Evolutionary conservation across 2,113 vertebrate species (phyloP).

Genomic region (Plectropomus leopardus): DNA sequence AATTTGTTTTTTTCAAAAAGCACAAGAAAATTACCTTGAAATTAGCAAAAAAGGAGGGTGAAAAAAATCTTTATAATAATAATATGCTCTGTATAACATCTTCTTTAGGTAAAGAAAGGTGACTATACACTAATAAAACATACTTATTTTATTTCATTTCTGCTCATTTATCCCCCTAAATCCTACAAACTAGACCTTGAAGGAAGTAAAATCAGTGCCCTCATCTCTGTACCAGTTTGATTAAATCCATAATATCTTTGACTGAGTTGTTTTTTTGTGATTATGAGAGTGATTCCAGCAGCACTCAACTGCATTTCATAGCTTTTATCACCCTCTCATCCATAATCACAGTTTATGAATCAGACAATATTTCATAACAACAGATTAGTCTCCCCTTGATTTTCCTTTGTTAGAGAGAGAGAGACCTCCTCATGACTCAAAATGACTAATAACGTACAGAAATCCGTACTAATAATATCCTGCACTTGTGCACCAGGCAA

Average conservation of each 20-base stretch:
- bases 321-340: slow-evolving; percentile 57
- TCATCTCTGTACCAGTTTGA: slow-evolving; percentile 15
- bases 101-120: no score
- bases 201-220: not conserved
- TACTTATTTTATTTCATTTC: no score
- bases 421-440: slow-evolving; percentile 34
- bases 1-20: no score
- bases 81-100: no score
- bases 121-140: no score
- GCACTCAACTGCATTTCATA: slow-evolving; percentile 39
- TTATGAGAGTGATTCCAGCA: slow-evolving; percentile 22
- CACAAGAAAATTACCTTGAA: no score
- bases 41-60: no score
- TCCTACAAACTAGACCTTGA: not conserved
- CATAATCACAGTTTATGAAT: slow-evolving; percentile 54
- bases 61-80: no score
- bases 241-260: slow-evolving; percentile 36
- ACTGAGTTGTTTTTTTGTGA: slow-evolving; percentile 37
- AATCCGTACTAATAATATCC: slow-evolving; percentile 8
- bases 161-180: not conserved
- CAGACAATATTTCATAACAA: slow-evolving; percentile 35
- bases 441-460: slow-evolving; percentile 50
- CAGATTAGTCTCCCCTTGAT: slow-evolving; percentile 39
- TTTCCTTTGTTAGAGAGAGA: slow-evolving; percentile 32
- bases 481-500: not conserved